A percentile compares a stretch with the other conserved stretches of the same genome.
Conservation (phyloP, 2,797 vertebrate species). For the Chloroceryle amazona region DNA sequence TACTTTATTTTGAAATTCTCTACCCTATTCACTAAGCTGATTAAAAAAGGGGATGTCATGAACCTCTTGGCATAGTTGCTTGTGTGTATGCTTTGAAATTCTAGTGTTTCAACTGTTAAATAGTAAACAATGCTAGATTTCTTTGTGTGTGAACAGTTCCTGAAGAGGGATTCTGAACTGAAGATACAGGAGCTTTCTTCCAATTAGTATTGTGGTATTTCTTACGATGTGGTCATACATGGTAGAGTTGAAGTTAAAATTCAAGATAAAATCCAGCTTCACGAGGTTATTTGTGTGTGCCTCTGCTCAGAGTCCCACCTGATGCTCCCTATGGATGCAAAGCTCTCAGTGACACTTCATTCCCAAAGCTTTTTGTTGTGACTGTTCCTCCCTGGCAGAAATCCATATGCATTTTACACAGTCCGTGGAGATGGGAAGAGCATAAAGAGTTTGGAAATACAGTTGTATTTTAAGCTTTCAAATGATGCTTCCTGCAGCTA, state of each 20-base stretch:
- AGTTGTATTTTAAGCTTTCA: constrained; percentile 12
- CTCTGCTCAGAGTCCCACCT: background rate
- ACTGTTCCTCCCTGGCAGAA: background rate
- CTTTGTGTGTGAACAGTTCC: background rate
- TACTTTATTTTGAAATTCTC: background rate
- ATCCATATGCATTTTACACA: background rate
- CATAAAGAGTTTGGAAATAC: background rate
- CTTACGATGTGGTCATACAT: background rate
- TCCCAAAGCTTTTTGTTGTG: background rate
- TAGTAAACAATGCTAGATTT: background rate
- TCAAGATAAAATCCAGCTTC: background rate
- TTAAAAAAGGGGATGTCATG: background rate
- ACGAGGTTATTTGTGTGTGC: background rate
- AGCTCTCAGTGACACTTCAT: background rate
- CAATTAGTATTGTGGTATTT: background rate
- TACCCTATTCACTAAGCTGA: background rate
- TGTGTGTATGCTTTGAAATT: background rate
- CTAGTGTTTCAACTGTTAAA: background rate
- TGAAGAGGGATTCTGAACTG: background rate
- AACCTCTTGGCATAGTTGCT: background rate
- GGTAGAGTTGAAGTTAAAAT: background rate
- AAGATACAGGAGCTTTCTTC: background rate
- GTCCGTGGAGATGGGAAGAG: background rate
- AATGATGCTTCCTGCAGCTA: background rate
- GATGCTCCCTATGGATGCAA: background rate